These are phyloP conservation scores for Balanococcus diminutus DNA, from an alignment of 2,888 invertebrate genomes.

Conservation along the genomic window DNA sequence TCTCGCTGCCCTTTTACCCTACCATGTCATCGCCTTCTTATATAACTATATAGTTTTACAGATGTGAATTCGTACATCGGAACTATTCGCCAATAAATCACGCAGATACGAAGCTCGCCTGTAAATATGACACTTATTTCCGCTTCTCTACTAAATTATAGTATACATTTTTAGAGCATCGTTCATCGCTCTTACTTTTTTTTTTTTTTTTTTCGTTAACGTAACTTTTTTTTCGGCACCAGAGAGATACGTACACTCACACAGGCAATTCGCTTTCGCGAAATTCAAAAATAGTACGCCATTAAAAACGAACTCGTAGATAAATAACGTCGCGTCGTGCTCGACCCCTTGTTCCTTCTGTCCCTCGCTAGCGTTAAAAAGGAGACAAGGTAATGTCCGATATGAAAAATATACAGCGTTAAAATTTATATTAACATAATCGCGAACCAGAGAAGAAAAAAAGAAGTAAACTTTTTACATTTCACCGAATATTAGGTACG, in stretches of 20 bases:
- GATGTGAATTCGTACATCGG: constrained; percentile 48
- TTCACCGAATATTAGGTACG: constrained; percentile 12
- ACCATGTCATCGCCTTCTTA: neutral
- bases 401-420: neutral
- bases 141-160: constrained; percentile 50
- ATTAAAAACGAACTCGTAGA: constrained; percentile 21
- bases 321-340: neutral
- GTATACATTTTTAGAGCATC: neutral
- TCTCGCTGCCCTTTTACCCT: neutral
- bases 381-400: constrained; percentile 3
- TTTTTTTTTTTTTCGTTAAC: constrained; percentile 12
- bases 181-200: neutral
- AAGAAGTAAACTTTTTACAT: constrained; percentile 28
- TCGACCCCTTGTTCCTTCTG: no score
- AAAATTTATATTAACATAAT: constrained; percentile 37
- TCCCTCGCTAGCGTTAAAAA: neutral
- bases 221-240: neutral
- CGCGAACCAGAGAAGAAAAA: neutral
- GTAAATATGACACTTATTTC: constrained; percentile 54
- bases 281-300: constrained; percentile 16
- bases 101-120: constrained; percentile 47
- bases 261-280: neutral
- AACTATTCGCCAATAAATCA: constrained; percentile 49
- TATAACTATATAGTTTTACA: constrained; percentile 26
- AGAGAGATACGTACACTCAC: neutral